Evolutionary conservation across 2,797 vertebrate species (phyloP).

Genomic region (Sebastes taczanowskii): DNA sequence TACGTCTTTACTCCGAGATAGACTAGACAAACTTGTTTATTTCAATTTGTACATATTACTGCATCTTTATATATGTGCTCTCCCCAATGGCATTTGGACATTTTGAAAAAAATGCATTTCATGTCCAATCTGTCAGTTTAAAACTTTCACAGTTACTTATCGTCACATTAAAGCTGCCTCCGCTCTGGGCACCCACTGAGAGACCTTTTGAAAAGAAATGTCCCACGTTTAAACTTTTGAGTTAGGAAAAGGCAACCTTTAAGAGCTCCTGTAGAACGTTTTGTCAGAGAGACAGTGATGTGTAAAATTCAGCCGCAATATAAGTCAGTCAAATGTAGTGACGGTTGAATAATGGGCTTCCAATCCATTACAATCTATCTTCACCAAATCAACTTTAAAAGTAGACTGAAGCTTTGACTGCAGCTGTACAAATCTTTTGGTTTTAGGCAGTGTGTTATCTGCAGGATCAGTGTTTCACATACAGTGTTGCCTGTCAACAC

Average conservation of each 20-base stretch:
- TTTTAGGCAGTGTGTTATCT: not conserved
- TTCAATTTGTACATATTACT: not conserved
- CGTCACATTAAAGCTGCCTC: conserved; percentile 22
- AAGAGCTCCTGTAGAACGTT: conserved; percentile 9
- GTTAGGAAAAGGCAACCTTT: conserved; percentile 17
- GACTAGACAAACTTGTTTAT: not conserved
- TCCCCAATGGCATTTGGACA: not conserved
- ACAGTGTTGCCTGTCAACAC: conserved; percentile 11
- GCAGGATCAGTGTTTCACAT: conserved; percentile 5
- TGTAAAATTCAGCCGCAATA: conserved; percentile 21
- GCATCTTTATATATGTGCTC: not conserved
- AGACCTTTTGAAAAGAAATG: conserved; percentile 30
- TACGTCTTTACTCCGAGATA: not conserved
- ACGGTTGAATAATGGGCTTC: conserved; percentile 18
- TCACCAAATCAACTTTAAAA: not conserved
- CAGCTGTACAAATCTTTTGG: not conserved
- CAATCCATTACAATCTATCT: conserved; percentile 3
- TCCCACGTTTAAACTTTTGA: not conserved
- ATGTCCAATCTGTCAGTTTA: conserved; percentile 18
- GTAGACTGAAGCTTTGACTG: conserved; percentile 4
- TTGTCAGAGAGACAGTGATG: conserved; percentile 31
- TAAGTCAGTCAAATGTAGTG: conserved; percentile 28
- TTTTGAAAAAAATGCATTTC: conserved; percentile 16
- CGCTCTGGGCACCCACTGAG: conserved; percentile 13
- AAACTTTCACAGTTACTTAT: conserved; percentile 44